Percentiles rank a stretch among this genome's conserved stretches.
phyloP scores from a whole-genome alignment of 2,888 invertebrate genomes.

The Drosophila kuntzei region DNA sequence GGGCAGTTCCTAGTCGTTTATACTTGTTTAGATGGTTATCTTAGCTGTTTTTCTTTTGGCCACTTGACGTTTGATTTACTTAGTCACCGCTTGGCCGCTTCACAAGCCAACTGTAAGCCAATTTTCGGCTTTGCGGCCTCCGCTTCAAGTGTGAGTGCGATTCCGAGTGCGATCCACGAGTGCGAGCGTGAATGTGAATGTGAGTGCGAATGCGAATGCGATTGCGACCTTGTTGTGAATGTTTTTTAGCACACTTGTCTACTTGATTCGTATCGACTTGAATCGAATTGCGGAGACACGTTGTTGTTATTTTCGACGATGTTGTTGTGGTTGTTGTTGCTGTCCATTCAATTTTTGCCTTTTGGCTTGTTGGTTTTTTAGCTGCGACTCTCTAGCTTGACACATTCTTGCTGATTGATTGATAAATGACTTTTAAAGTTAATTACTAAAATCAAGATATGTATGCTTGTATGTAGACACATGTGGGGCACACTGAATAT shows the following conservation, averaged over 20 bases:
- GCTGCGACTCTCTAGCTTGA: constrained; percentile 47
- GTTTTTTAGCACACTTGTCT: constrained; percentile 71
- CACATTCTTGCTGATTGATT: constrained; percentile 75
- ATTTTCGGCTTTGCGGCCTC: constrained; percentile 66
- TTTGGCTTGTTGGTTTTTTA: constrained; percentile 36
- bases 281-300: constrained; percentile 27
- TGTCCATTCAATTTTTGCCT: constrained; percentile 33
- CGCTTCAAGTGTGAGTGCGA: constrained; percentile 20
- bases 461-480: not conserved
- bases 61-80: constrained; percentile 67
- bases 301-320: constrained; percentile 22
- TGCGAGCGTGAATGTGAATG: not conserved
- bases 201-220: constrained; percentile 10
- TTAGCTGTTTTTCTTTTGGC: constrained; percentile 42
- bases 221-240: constrained; percentile 66
- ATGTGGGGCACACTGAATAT: constrained; percentile 15
- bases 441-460: constrained; percentile 68
- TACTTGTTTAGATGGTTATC: not conserved
- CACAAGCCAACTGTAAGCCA: constrained; percentile 78
- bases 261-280: constrained; percentile 26
- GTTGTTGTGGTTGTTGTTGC: constrained; percentile 12
- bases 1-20: constrained; percentile 8
- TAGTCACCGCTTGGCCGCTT: constrained; percentile 66
- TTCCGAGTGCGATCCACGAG: constrained; percentile 2
- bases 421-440: constrained; percentile 73